phyloP scores from a whole-genome alignment of 2,113 vertebrate species.

The Microcebus murinus region DNA sequence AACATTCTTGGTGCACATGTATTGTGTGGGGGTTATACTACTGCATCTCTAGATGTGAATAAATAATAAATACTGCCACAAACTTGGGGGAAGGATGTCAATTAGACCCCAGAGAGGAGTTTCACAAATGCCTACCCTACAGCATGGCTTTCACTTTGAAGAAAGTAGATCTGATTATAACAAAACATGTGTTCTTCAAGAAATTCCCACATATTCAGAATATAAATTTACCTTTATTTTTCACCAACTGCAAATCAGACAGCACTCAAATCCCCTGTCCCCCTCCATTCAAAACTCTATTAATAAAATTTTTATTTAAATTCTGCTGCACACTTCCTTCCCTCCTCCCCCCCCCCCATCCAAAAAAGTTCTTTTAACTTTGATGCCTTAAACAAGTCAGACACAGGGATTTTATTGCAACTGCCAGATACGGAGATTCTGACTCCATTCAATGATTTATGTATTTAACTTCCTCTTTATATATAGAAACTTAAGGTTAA shows the following conservation, averaged over 20 bases:
- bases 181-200: slow-evolving; percentile 60
- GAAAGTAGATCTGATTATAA: slow-evolving; percentile 63
- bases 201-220: slow-evolving; percentile 54
- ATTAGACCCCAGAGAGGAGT: slow-evolving; percentile 60
- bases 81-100: slow-evolving; percentile 68
- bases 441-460: background rate
- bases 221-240: slow-evolving; percentile 58
- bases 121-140: slow-evolving; percentile 59
- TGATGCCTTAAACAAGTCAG: slow-evolving; percentile 48
- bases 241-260: slow-evolving; percentile 31
- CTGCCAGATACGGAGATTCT: slow-evolving; percentile 52
- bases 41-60: slow-evolving; percentile 61
- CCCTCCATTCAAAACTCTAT: background rate
- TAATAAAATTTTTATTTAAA: slow-evolving; percentile 29
- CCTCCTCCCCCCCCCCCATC: background rate
- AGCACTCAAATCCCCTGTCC: background rate
- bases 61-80: slow-evolving; percentile 68
- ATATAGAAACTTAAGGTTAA: slow-evolving; percentile 46
- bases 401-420: slow-evolving; percentile 41
- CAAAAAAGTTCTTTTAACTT: slow-evolving; percentile 66
- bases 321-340: background rate
- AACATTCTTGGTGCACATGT: slow-evolving; percentile 61
- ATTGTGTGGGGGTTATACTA: slow-evolving; percentile 27
- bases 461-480: slow-evolving; percentile 44
- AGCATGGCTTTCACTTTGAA: slow-evolving; percentile 26